A percentile compares a stretch with the other conserved stretches of the same genome.
These are phyloP conservation scores for Aepyceros melampus DNA, from an alignment of 2,113 vertebrate species.

Conservation along the genomic window DNA sequence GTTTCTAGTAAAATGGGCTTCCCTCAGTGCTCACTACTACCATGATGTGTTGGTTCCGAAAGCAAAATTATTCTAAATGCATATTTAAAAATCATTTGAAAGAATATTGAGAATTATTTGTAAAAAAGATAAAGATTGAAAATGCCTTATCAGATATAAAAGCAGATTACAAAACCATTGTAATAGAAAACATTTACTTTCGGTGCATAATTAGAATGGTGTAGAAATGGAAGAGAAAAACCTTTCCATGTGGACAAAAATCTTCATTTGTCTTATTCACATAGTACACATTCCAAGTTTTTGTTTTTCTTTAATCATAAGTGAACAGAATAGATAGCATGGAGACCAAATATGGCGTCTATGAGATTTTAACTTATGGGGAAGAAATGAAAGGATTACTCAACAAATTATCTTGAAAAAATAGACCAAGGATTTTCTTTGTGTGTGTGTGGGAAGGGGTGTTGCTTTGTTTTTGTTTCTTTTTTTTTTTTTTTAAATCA, in stretches of 20 bases:
- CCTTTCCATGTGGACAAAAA: background rate
- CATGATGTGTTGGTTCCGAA: background rate
- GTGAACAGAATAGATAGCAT: background rate
- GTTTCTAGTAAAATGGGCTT: background rate
- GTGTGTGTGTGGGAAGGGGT: background rate
- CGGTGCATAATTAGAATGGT: background rate
- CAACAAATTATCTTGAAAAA: background rate
- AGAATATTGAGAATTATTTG: background rate
- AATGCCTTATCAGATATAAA: slow-evolving; percentile 1
- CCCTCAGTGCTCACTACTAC: background rate
- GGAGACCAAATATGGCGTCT: background rate
- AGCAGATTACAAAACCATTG: background rate
- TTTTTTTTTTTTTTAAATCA: background rate
- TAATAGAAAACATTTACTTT: background rate
- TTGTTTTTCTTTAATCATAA: background rate
- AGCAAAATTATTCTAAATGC: background rate
- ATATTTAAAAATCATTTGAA: background rate
- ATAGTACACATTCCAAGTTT: background rate
- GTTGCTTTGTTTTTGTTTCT: background rate
- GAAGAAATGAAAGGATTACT: background rate
- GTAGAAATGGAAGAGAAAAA: background rate
- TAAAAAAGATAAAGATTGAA: background rate
- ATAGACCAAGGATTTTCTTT: background rate
- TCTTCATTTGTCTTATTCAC: background rate
- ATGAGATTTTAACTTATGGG: background rate